Percentiles rank a stretch among this genome's conserved stretches.
Evolutionary conservation across 2,113 vertebrate species (phyloP).

Genomic region (Leiothrix lutea): DNA sequence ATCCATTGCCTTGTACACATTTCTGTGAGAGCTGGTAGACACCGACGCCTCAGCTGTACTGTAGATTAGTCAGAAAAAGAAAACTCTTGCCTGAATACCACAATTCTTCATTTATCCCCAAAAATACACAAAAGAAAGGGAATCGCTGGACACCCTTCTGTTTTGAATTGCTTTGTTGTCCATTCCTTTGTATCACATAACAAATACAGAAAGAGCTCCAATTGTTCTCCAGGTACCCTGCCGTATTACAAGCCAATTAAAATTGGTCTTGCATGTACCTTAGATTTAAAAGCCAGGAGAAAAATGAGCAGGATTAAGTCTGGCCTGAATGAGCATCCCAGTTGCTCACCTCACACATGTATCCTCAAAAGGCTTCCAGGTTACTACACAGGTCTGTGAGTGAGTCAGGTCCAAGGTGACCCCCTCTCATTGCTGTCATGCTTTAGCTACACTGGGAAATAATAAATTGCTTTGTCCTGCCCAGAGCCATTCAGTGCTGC

Average conservation of each 20-base stretch:
- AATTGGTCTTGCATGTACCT: not conserved
- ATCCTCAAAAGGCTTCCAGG: not conserved
- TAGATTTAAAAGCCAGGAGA: not conserved
- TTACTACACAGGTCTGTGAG: not conserved
- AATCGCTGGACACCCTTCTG: not conserved
- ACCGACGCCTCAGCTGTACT: not conserved
- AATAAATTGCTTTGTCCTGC: not conserved
- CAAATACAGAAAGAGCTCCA: not conserved
- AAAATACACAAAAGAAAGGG: not conserved
- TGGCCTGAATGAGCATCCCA: not conserved
- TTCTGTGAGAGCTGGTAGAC: not conserved
- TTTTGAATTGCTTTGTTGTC: slow-evolving; percentile 8
- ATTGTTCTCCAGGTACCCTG: not conserved
- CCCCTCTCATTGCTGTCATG: not conserved
- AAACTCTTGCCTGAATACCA: not conserved
- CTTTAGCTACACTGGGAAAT: not conserved
- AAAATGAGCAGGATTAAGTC: not conserved
- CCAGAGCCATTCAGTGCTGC: not conserved
- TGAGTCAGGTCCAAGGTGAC: not conserved
- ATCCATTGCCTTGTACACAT: not conserved
- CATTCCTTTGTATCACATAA: not conserved
- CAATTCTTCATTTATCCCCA: not conserved
- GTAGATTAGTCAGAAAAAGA: not conserved
- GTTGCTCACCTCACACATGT: not conserved
- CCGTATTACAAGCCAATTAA: slow-evolving; percentile 48